Base-by-base conservation (phyloP, 2,888 invertebrate species). In the Drosophila crucigera region DNA sequence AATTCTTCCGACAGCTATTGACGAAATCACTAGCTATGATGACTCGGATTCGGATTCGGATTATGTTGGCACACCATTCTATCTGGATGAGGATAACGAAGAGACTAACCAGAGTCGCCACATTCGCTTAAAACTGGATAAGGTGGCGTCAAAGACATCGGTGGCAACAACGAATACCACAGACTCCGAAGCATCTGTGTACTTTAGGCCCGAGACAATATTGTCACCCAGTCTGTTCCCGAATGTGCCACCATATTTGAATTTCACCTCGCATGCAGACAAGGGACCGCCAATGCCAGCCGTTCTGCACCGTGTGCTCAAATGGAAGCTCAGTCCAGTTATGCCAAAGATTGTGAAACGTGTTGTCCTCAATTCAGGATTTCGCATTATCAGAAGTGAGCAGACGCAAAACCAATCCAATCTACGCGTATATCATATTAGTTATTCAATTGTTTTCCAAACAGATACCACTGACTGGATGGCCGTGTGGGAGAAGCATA, bases 401-500 rank as follows among this genome's bases (percentile, higher is more conserved):
- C 37, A 19, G 37, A 37, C 1, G 16, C 31, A 16, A 16, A 6
- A 16, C 37, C 37, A 37, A 37, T 37, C 37, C 0, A 19, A 37
- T 37, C 37, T 16, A 0, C 1, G 7, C 0, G 3, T 3, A 19
- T 37, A 37, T 7, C 7, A 6, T 19, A 19, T 37, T 37, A 37
- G 3, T 7, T 37, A 19, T 7, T 37, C 16, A 16, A 22, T n/a
- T 25, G 0, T 35, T 3, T 53, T 14, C 1, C 9, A 47, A 22
- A 60, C 93, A 97, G 97, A 97, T 93, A 96, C 97, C 9, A 96
- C 96, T 61, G 97, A 97, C 84, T 99, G 99, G 99, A 94, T 97
- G 88, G 99, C 99, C 14, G 98, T 98, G 74, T 99, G 99, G 99
- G 99, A 99, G 65, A 98, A 98, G 92, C 99, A 99, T 92, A 97